These are phyloP conservation scores for Serrognathus titanus DNA, from an alignment of 2,888 invertebrate genomes.

Conservation along the genomic window DNA sequence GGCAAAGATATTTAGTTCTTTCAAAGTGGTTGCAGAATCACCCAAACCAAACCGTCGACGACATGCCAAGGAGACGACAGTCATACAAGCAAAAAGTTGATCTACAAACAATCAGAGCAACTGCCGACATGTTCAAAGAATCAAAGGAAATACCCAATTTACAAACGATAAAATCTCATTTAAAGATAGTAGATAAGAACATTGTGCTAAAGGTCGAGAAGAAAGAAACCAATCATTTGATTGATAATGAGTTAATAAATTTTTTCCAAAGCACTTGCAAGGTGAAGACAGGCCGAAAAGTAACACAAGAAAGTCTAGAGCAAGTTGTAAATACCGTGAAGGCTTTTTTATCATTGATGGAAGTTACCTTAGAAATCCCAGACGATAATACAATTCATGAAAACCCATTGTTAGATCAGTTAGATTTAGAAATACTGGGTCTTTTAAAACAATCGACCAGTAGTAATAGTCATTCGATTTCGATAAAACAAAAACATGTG, in stretches of 20 bases:
- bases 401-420: slow-evolving; percentile 7
- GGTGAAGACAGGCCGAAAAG: slow-evolving; percentile 11
- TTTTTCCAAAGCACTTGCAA: slow-evolving; percentile 23
- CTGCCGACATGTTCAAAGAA: slow-evolving; percentile 1
- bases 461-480: too few relatives aligned
- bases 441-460: background rate
- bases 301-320: background rate
- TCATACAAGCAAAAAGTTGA: background rate
- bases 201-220: background rate
- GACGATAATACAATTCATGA: background rate
- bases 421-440: slow-evolving; percentile 14
- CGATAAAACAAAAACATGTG: background rate
- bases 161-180: slow-evolving; percentile 7
- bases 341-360: slow-evolving; percentile 14
- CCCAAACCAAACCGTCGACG: slow-evolving; percentile 44
- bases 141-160: slow-evolving; percentile 6
- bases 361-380: slow-evolving; percentile 5
- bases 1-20: slow-evolving; percentile 50
- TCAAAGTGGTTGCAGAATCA: slow-evolving; percentile 51
- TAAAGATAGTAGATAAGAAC: background rate
- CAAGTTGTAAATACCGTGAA: slow-evolving; percentile 10
- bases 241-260: slow-evolving; percentile 18
- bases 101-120: background rate
- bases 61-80: slow-evolving; percentile 44
- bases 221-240: background rate